Percentiles rank a stretch among this genome's conserved stretches.
phyloP scores from a whole-genome alignment of 2,888 invertebrate species.

The Congeria kusceri region DNA sequence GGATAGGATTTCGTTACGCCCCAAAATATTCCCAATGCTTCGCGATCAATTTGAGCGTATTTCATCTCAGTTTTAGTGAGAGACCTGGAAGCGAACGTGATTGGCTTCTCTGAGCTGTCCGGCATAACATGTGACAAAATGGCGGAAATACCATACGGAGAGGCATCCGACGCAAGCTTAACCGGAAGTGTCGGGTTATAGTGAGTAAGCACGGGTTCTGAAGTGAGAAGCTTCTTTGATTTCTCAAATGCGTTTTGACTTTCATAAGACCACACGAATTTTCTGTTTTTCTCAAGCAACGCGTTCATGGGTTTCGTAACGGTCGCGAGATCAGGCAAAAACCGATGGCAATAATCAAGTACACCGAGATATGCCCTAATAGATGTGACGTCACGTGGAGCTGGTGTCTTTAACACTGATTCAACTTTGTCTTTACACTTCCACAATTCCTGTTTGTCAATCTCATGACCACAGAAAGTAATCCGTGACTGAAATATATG shows the following conservation, averaged over 20 bases:
- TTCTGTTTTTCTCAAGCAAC: slow-evolving; percentile 10
- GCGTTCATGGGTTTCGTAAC: slow-evolving; percentile 27
- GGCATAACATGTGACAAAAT: slow-evolving; percentile 5
- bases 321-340: slow-evolving; percentile 25
- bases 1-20: too few relatives aligned
- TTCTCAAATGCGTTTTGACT: slow-evolving; percentile 7
- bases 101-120: neutral
- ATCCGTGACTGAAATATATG: slow-evolving; percentile 17
- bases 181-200: slow-evolving; percentile 77
- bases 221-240: slow-evolving; percentile 64
- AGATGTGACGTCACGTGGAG: slow-evolving; percentile 14
- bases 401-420: slow-evolving; percentile 18
- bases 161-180: slow-evolving; percentile 83
- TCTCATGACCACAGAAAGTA: slow-evolving; percentile 43
- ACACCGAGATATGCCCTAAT: slow-evolving; percentile 29
- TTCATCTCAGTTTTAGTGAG: neutral
- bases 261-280: slow-evolving; percentile 1
- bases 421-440: slow-evolving; percentile 19
- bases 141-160: slow-evolving; percentile 66
- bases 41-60: too few relatives aligned
- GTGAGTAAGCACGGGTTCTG: slow-evolving; percentile 72
- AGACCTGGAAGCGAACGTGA: neutral
- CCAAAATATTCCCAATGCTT: too few relatives aligned
- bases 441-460: slow-evolving; percentile 17
- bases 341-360: slow-evolving; percentile 19